Percentiles rank a stretch among this genome's conserved stretches.
Evolutionary conservation across 2,888 invertebrate genomes (phyloP).

Genomic region (Tetranychus truncatus): DNA sequence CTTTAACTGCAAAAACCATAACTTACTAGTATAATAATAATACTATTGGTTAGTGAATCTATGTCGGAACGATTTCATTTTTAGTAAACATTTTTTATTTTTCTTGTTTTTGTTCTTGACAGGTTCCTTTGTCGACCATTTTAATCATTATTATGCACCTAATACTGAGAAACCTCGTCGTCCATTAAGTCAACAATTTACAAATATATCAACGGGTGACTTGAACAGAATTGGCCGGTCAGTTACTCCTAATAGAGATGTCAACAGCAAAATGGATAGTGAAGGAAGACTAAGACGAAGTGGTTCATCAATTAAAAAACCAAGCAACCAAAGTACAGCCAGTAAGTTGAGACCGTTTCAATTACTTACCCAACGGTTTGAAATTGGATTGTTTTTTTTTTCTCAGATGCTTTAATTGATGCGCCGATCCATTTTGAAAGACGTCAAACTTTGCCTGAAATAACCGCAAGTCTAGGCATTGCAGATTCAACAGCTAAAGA

Average conservation of each 20-base stretch:
- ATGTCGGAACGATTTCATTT: too few species aligned
- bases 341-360: not conserved
- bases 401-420: not conserved
- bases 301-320: not conserved
- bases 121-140: not conserved
- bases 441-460: conserved; percentile 12
- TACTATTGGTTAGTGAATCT: too few species aligned
- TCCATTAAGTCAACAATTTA: conserved; percentile 1
- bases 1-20: too few species aligned
- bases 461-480: not conserved
- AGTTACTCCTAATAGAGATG: not conserved
- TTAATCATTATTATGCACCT: not conserved
- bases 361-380: not conserved
- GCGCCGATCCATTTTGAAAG: not conserved
- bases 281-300: not conserved
- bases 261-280: not conserved
- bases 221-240: not conserved
- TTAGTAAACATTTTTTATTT: too few species aligned
- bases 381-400: not conserved
- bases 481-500: not conserved
- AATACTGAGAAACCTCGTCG: not conserved
- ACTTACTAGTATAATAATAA: too few species aligned
- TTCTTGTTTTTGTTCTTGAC: too few species aligned
- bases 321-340: not conserved
- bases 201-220: not conserved